These are phyloP conservation scores for Macropus fuliginosus DNA, from an alignment of 2,797 vertebrate genomes.

Conservation along the genomic window DNA sequence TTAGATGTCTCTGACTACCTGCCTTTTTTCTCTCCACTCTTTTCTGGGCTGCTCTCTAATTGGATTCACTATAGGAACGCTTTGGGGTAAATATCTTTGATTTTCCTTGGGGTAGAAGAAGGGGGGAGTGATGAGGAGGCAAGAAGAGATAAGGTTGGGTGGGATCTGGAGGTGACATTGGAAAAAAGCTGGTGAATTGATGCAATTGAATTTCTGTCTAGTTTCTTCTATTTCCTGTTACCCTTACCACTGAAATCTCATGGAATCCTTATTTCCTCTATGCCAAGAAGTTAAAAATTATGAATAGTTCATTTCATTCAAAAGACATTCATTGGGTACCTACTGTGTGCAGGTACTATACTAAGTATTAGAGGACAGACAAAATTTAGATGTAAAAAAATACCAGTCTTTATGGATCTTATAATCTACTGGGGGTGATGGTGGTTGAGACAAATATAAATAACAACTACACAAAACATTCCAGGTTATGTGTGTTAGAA, in stretches of 20 bases:
- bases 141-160: not conserved
- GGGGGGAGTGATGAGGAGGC: not conserved
- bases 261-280: not conserved
- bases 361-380: not conserved
- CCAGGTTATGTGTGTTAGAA: not conserved
- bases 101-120: conserved; percentile 11
- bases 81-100: conserved; percentile 87
- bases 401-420: not conserved
- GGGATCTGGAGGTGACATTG: not conserved
- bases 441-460: not conserved
- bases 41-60: conserved; percentile 75
- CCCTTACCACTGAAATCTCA: not conserved
- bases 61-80: conserved; percentile 86
- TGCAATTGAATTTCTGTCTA: not conserved
- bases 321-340: not conserved
- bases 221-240: not conserved
- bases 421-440: not conserved
- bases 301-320: not conserved
- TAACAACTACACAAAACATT: not conserved
- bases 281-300: not conserved
- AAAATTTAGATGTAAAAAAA: not conserved
- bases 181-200: not conserved
- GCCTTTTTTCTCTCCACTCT: conserved; percentile 68
- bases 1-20: conserved; percentile 59
- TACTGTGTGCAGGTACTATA: not conserved